Evolutionary conservation across 1,140 invertebrate species (phyloP).

Genomic region (Heterodera carotae): DNA sequence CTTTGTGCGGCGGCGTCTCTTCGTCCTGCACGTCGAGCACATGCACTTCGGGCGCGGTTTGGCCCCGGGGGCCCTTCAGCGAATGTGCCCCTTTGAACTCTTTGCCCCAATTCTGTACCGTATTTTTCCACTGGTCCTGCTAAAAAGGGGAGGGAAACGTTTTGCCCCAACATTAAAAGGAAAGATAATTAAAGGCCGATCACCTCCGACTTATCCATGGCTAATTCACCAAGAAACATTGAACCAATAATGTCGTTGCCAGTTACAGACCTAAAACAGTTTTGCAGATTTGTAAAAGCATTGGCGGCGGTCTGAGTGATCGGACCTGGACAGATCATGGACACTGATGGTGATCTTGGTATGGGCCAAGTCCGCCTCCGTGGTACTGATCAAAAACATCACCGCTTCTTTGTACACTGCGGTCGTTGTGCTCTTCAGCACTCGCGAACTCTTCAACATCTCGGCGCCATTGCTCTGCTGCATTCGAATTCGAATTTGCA

Average conservation of each 20-base stretch:
- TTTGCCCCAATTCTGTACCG: conserved; percentile 61
- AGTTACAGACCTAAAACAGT: conserved; percentile 55
- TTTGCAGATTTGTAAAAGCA: conserved; percentile 4
- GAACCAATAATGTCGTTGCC: conserved; percentile 62
- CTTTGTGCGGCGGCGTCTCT: conserved; percentile 7
- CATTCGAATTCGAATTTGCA: conserved; percentile 41
- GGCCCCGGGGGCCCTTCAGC: conserved; percentile 48
- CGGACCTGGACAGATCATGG: conserved; percentile 59
- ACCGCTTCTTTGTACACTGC: conserved; percentile 64
- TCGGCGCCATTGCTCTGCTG: conserved; percentile 37
- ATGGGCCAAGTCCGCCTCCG: conserved; percentile 50
- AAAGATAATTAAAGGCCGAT: not conserved
- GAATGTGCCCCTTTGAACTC: conserved; percentile 60
- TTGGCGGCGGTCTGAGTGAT: not conserved
- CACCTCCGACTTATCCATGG: conserved; percentile 60
- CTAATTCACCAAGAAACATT: conserved; percentile 57
- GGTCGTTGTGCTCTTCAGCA: conserved; percentile 45
- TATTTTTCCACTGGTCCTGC: conserved; percentile 63
- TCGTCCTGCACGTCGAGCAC: conserved; percentile 54
- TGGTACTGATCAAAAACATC: conserved; percentile 63
- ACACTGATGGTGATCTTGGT: conserved; percentile 64
- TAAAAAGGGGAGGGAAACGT: not conserved
- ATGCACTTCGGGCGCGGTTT: conserved; percentile 59
- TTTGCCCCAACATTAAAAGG: not conserved
- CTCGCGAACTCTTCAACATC: conserved; percentile 51